Percentiles rank a stretch among this genome's conserved stretches.
phyloP scores from a whole-genome alignment of 2,797 vertebrate species.

The Lagocephalus sceleratus region DNA sequence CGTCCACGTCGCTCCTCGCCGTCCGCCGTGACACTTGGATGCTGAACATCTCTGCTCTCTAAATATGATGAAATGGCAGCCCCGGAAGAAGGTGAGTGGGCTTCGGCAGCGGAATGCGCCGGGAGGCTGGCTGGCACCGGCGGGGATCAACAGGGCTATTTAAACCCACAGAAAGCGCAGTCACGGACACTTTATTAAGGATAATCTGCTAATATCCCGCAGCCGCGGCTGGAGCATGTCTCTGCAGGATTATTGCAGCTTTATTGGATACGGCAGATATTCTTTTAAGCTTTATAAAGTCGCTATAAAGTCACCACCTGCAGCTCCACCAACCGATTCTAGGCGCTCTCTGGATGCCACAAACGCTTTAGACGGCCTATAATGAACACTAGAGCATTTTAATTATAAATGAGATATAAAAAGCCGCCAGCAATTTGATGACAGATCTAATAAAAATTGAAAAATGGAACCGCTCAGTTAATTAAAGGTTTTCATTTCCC shows the following conservation, averaged over 20 bases:
- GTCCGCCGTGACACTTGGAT: constrained; percentile 71
- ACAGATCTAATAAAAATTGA: too few species aligned
- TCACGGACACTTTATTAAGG: constrained; percentile 47
- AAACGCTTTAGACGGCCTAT: background rate
- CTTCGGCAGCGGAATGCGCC: constrained; percentile 6
- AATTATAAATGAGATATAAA: too few species aligned
- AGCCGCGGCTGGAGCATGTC: constrained; percentile 37
- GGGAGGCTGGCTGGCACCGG: constrained; percentile 17
- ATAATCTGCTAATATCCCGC: constrained; percentile 45
- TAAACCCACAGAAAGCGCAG: constrained; percentile 20
- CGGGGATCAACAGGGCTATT: constrained; percentile 30
- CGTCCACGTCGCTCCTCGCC: constrained; percentile 18
- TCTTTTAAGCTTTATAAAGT: constrained; percentile 31
- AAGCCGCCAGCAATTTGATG: too few species aligned
- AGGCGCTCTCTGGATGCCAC: background rate
- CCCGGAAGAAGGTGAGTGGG: constrained; percentile 88
- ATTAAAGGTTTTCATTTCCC: too few species aligned
- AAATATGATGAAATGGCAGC: constrained; percentile 98
- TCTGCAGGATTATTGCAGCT: constrained; percentile 38
- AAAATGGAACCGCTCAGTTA: too few species aligned
- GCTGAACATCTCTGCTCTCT: constrained; percentile 69
- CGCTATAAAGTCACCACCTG: constrained; percentile 3
- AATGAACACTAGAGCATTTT: too few species aligned
- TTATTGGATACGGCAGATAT: background rate
- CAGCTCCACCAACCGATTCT: background rate